Evolutionary conservation across 2,113 vertebrate species (phyloP).

Genomic region (Hoplias malabaricus): DNA sequence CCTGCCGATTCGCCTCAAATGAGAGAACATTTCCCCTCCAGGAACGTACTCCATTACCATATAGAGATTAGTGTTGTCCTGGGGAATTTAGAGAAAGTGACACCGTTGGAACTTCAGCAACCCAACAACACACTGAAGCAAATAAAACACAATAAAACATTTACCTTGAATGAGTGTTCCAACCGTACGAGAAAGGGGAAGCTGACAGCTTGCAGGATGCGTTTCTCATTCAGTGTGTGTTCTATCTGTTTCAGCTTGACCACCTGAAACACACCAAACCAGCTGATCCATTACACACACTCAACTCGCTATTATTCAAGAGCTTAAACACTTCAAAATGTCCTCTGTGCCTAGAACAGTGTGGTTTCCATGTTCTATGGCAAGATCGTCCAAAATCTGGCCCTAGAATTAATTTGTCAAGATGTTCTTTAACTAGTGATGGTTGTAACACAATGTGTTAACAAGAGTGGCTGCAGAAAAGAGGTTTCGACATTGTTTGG

Average conservation of each 20-base stretch:
- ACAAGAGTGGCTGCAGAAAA: too few species aligned
- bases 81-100: constrained; percentile 33
- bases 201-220: constrained; percentile 89
- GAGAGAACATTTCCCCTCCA: constrained; percentile 93
- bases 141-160: not conserved
- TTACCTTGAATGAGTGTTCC: constrained; percentile 92
- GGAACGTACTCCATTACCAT: constrained; percentile 95
- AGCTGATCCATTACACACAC: not conserved
- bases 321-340: not conserved
- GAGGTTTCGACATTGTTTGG: too few species aligned
- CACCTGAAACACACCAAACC: constrained; percentile 66
- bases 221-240: constrained; percentile 93
- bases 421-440: too few species aligned
- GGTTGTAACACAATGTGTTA: too few species aligned
- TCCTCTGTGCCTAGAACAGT: too few species aligned
- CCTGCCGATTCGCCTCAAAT: constrained; percentile 88
- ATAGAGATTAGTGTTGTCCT: constrained; percentile 91
- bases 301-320: not conserved
- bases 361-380: too few species aligned
- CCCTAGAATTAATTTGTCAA: too few species aligned
- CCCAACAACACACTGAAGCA: not conserved
- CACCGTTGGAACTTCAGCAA: not conserved
- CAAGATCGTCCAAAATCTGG: too few species aligned
- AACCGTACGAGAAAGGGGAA: constrained; percentile 90
- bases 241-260: constrained; percentile 96